Percentiles rank a stretch among this genome's conserved stretches.
phyloP scores from a whole-genome alignment of 2,797 vertebrate species.

The Phoxinus dragarum region DNA sequence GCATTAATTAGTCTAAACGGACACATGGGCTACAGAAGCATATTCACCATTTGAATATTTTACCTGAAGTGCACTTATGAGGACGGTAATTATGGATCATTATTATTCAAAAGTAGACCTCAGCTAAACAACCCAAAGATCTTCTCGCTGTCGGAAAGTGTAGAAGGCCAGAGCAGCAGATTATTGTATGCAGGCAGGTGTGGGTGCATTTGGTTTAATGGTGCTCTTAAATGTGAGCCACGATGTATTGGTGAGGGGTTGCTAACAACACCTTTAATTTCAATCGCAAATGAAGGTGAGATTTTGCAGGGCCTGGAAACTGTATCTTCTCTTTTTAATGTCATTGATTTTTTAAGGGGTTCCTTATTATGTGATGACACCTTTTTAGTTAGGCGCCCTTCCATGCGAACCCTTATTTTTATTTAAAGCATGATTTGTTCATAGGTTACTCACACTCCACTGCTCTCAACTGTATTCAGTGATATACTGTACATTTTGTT shows the following conservation, averaged over 20 bases:
- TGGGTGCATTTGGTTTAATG: slow-evolving; percentile 68
- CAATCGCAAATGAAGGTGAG: slow-evolving; percentile 57
- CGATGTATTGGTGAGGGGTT: slow-evolving; percentile 50
- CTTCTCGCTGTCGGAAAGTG: slow-evolving; percentile 57
- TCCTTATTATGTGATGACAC: slow-evolving; percentile 33
- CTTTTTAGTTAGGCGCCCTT: slow-evolving; percentile 23
- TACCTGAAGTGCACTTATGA: slow-evolving; percentile 68
- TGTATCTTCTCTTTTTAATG: neutral
- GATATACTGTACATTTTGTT: neutral
- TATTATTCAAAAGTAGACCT: slow-evolving; percentile 70
- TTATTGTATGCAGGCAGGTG: slow-evolving; percentile 59
- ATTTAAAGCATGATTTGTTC: slow-evolving; percentile 11
- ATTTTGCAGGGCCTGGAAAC: slow-evolving; percentile 29
- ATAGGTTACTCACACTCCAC: neutral
- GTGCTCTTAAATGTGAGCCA: slow-evolving; percentile 57
- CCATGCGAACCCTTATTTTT: slow-evolving; percentile 16
- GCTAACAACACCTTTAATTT: slow-evolving; percentile 57
- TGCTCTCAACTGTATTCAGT: neutral
- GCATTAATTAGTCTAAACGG: slow-evolving; percentile 58
- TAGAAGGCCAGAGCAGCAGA: slow-evolving; percentile 56
- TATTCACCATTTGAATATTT: slow-evolving; percentile 52
- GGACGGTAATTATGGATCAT: slow-evolving; percentile 71
- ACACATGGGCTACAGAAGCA: slow-evolving; percentile 48
- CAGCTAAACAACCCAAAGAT: slow-evolving; percentile 63
- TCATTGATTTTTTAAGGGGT: slow-evolving; percentile 35